Evolutionary conservation across 2,888 invertebrate genomes (phyloP), one percentile per base, ranked within the genome.

Genomic region (Drosophila mayaguana): DNA sequence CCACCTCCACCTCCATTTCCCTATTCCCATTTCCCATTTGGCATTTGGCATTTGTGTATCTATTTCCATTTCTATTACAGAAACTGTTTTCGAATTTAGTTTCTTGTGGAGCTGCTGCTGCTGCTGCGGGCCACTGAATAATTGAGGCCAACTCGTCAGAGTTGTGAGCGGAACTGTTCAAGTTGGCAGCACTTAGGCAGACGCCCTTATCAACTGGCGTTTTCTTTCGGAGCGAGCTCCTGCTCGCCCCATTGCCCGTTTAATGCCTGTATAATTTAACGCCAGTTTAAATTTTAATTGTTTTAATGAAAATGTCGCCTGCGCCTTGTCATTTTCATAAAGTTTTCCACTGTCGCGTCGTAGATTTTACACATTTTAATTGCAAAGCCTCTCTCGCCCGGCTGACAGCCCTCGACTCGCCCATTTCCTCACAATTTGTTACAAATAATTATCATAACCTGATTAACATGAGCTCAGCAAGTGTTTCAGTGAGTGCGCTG

Each of bases 391-490:
- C 55, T 53, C 46, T 11, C 55, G 16, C 54, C 45, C 45, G 57
- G 59, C 36, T 63, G 55, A 48, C 71, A 56, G 62, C 45, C 45
- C 57, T 38, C 61, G 75, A 56, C 62, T 56, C 55, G 63, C 72
- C 75, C 75, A 69, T 60, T 78, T 76, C 28, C 78, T 85, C 82
- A 85, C 87, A 92, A 91, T 90, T 91, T 91, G 92, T 89, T 91
- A 90, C 92, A 91, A 92, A 92, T 92, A 92, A 92, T 92, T 92
- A 92, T 92, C 92, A 92, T 92, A 92, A 92, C 91, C 92, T 92
- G 92, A 92, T 92, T 92, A 92, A 92, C 92, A 92, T 92, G 92
- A 92, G 89, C 86, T 81, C 83, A 69, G 83, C 78, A 71, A 72
- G 78, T 76, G 80, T 79, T 80, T 76, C 74, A 55, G 45, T 25